Percentiles rank a stretch among this genome's conserved stretches.
phyloP scores from a whole-genome alignment of 2,888 invertebrate genomes.

The Hyppa rectilinea region DNA sequence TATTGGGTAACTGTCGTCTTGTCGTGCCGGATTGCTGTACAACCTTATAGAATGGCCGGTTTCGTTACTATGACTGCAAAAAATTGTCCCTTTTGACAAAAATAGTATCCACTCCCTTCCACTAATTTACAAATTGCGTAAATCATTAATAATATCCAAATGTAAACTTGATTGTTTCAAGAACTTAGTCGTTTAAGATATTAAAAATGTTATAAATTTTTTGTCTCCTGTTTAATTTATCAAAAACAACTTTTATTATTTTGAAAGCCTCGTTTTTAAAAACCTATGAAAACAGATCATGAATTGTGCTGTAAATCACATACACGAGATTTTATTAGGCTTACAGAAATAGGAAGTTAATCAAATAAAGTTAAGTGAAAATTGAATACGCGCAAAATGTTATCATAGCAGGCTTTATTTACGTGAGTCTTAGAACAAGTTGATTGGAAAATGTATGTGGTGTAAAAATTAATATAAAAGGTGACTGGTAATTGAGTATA shows the following conservation, averaged over 20 bases:
- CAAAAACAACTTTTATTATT: neutral
- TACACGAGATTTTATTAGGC: neutral
- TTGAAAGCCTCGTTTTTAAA: neutral
- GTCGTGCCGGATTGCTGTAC: constrained; percentile 26
- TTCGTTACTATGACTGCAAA: constrained; percentile 23
- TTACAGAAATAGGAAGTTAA: neutral
- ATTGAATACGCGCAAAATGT: constrained; percentile 41
- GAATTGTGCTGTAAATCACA: neutral
- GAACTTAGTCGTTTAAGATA: constrained; percentile 50
- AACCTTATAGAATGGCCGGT: constrained; percentile 16
- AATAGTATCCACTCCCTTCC: neutral
- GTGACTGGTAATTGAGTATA: no score
- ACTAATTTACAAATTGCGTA: constrained; percentile 7
- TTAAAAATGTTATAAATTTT: constrained; percentile 54
- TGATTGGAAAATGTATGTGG: no score
- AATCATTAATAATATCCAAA: constrained; percentile 17
- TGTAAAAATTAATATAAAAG: no score
- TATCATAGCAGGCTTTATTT: constrained; percentile 5
- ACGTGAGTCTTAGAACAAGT: constrained; percentile 36
- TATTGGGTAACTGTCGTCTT: neutral
- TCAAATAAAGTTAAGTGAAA: constrained; percentile 40
- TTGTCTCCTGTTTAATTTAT: constrained; percentile 34
- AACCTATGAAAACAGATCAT: neutral
- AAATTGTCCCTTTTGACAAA: constrained; percentile 9
- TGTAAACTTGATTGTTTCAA: constrained; percentile 45